phyloP scores from a whole-genome alignment of 2,797 vertebrate genomes.

The Sarcoramphus papa region DNA sequence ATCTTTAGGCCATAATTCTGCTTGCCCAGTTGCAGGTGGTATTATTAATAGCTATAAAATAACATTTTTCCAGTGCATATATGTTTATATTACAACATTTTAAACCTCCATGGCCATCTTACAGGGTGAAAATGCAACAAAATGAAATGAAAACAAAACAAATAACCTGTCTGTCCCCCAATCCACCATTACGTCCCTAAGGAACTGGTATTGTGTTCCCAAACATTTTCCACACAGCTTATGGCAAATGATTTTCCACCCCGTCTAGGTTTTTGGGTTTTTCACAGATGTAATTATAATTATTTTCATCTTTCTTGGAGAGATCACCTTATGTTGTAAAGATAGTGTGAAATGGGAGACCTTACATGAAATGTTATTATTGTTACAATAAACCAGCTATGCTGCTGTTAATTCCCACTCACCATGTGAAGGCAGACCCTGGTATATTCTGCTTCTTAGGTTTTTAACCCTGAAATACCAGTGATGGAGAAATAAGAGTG shows the following conservation, averaged over 20 bases:
- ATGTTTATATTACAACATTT: neutral
- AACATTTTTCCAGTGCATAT: constrained; percentile 26
- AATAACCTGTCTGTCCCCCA: neutral
- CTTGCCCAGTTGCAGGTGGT: neutral
- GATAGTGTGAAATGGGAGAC: constrained; percentile 39
- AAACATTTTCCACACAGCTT: constrained; percentile 52
- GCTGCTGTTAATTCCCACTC: neutral
- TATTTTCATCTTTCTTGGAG: constrained; percentile 60
- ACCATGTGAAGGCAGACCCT: neutral
- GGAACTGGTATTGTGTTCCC: constrained; percentile 27
- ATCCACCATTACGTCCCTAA: neutral
- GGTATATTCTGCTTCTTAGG: neutral
- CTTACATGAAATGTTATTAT: constrained; percentile 26
- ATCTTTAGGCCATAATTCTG: neutral
- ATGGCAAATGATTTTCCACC: constrained; percentile 18
- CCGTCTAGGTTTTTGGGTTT: neutral
- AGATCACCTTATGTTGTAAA: constrained; percentile 48
- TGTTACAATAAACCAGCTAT: neutral
- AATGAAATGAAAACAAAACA: constrained; percentile 11
- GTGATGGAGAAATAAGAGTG: neutral
- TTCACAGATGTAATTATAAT: constrained; percentile 62
- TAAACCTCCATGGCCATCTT: neutral
- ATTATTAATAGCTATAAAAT: constrained; percentile 54
- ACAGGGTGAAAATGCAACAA: neutral
- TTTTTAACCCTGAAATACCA: neutral